Evolutionary conservation across 2,797 vertebrate species (phyloP).

Genomic region (Mico argentatus): DNA sequence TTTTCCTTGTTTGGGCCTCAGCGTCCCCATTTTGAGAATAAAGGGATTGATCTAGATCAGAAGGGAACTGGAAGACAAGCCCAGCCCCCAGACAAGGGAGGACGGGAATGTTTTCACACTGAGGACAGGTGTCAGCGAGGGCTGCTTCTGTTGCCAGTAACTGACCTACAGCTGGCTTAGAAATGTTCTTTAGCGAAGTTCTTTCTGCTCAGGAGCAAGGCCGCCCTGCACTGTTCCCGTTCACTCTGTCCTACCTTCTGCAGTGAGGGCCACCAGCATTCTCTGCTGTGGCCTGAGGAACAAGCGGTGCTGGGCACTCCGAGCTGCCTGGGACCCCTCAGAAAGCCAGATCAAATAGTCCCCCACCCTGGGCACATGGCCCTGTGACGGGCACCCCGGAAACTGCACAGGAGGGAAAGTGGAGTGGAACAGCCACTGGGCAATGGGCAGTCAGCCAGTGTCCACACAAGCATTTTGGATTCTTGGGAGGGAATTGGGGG

Average conservation of each 20-base stretch:
- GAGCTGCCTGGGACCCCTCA: not conserved
- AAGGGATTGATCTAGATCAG: not conserved
- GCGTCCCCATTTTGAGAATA: not conserved
- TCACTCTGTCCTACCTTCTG: not conserved
- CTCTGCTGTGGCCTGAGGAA: not conserved
- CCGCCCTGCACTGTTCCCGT: accelerated
- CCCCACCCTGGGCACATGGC: not conserved
- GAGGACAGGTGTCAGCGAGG: not conserved
- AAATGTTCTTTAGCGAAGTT: not conserved
- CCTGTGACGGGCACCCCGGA: not conserved
- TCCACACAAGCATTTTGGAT: not conserved
- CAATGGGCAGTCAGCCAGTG: not conserved
- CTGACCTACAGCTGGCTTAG: not conserved
- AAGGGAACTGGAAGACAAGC: not conserved
- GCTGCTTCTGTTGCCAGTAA: not conserved
- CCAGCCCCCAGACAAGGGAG: not conserved
- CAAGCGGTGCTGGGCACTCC: not conserved
- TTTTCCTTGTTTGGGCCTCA: not conserved
- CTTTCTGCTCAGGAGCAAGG: not conserved
- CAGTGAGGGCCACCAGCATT: not conserved
- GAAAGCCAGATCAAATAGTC: not conserved
- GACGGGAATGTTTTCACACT: not conserved
- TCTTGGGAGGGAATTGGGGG: not conserved
- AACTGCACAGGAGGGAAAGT: not conserved
- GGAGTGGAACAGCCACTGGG: not conserved